phyloP scores from a whole-genome alignment of 2,797 vertebrate genomes.

The Morus bassanus region DNA sequence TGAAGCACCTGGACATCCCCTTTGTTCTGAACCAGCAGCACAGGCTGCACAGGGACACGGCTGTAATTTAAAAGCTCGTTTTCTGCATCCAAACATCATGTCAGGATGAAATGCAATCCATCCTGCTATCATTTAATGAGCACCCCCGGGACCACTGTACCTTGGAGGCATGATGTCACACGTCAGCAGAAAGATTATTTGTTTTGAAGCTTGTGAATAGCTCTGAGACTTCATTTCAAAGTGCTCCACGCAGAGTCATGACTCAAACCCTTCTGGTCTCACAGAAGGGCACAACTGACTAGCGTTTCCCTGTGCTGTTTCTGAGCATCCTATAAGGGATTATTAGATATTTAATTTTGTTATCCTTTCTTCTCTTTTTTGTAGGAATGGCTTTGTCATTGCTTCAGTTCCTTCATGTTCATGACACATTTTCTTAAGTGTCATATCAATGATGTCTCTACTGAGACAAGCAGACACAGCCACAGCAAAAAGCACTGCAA shows the following conservation, averaged over 20 bases:
- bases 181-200: slow-evolving; percentile 19
- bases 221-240: slow-evolving; percentile 33
- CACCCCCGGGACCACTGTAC: slow-evolving; percentile 11
- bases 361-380: background rate
- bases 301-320: background rate
- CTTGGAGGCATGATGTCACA: slow-evolving; percentile 22
- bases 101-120: background rate
- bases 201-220: slow-evolving; percentile 25
- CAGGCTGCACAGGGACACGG: background rate
- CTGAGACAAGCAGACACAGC: background rate
- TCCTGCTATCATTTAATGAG: background rate
- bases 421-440: background rate
- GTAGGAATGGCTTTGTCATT: background rate
- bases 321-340: background rate
- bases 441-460: background rate
- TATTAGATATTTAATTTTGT: background rate
- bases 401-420: background rate
- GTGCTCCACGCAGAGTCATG: background rate
- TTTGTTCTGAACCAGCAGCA: background rate
- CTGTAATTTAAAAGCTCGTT: background rate
- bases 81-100: slow-evolving; percentile 4
- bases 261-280: slow-evolving; percentile 30
- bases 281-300: background rate
- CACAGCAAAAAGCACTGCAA: background rate
- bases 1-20: background rate